phyloP scores from a whole-genome alignment of 2,888 invertebrate species.

The Harpalus rufipes region DNA sequence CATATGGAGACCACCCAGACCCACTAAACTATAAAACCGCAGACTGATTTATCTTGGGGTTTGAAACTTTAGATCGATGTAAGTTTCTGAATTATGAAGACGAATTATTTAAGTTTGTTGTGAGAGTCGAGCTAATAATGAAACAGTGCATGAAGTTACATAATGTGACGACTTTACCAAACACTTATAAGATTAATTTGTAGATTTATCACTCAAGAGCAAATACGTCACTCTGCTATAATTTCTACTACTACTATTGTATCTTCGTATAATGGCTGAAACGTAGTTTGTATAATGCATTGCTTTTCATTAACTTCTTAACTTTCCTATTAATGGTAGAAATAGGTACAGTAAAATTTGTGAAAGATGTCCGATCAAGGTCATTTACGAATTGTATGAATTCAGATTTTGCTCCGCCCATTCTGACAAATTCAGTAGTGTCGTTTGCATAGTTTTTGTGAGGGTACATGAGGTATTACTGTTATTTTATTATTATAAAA shows the following conservation, averaged over 20 bases:
- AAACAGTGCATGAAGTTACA: not conserved
- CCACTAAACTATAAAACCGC: not conserved
- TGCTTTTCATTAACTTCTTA: no score
- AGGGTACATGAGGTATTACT: no score
- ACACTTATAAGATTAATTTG: not conserved
- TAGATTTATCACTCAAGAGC: not conserved
- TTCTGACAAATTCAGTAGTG: no score
- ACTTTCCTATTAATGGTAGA: no score
- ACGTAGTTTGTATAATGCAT: no score
- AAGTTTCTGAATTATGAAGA: slow-evolving; percentile 3
- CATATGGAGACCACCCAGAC: not conserved
- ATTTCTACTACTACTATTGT: not conserved
- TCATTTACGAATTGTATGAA: no score
- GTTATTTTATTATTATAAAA: no score
- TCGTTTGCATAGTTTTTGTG: no score
- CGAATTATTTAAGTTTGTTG: not conserved
- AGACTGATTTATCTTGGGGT: slow-evolving; percentile 5
- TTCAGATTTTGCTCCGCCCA: no score
- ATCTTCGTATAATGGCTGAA: no score
- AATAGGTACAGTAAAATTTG: no score
- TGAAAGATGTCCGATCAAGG: no score
- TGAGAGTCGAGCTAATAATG: not conserved
- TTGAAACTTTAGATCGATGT: not conserved
- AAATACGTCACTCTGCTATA: not conserved
- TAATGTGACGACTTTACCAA: not conserved